These are phyloP conservation scores for Egretta garzetta DNA, from an alignment of 2,113 vertebrate genomes.

Conservation along the genomic window DNA sequence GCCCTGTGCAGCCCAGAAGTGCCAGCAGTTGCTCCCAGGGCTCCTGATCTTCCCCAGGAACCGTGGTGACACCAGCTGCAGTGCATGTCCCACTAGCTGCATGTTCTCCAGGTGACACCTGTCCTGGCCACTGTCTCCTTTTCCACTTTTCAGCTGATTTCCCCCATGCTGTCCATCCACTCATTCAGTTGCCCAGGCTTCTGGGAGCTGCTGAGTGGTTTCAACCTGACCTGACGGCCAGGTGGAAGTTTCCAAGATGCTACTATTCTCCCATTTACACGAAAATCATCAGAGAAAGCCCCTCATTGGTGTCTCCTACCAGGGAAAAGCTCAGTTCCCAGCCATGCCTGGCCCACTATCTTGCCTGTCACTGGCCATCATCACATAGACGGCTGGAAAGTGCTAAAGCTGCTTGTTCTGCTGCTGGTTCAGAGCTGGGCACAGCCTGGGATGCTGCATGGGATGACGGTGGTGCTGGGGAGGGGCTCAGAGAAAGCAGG, in stretches of 20 bases:
- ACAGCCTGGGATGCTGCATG: neutral
- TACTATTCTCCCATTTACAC: neutral
- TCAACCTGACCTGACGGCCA: neutral
- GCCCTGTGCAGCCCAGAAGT: neutral
- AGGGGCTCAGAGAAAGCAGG: neutral
- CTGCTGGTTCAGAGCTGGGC: neutral
- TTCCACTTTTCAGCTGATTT: neutral
- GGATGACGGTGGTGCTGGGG: neutral
- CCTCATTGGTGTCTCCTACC: neutral
- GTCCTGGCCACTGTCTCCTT: neutral
- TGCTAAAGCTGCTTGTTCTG: neutral
- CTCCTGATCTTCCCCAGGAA: neutral
- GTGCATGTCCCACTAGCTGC: neutral
- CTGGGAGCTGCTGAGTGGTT: neutral
- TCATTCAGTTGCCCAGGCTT: neutral
- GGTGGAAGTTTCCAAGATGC: neutral
- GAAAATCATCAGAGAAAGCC: neutral
- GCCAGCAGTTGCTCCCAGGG: neutral
- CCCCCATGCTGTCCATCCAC: neutral
- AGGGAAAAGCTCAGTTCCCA: neutral
- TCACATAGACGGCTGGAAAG: neutral
- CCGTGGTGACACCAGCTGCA: fast-evolving
- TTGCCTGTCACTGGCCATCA: neutral
- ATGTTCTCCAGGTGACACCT: neutral
- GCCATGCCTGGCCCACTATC: neutral